Evolutionary conservation across 1,140 invertebrate genomes (phyloP), one percentile per base, ranked within the genome.

Genomic region (Brachionus manjavacas): DNA sequence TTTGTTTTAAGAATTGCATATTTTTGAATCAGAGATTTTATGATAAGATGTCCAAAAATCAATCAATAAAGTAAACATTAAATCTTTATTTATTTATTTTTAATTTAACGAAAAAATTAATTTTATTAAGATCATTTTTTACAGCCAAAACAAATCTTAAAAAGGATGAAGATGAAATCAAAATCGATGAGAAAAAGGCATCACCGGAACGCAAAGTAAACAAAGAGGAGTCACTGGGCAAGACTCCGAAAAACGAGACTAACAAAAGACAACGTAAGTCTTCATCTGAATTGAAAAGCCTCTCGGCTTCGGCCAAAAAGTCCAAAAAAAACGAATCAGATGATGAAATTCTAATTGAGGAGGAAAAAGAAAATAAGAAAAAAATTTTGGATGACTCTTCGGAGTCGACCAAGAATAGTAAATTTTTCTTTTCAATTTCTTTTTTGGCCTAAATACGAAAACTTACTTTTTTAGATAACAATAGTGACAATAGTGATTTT

Each of bases 11-110:
- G 78, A 80, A 80, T 80, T 80, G 35, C 64, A 46, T 64, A 64
- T 80, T 55, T 60, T 60, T 64, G 28, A 80, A 64, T 64, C 1
- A 16, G 35, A 60, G 31, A 60, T 14, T 25, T 80, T 60, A 23
- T 60, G 8, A 28, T 39, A 60, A 43, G 64, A 81, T 81, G 79
- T 64, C 52, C 25, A 81, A 81, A 81, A 81, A 81, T 81, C 79
- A 81, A 64, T 64, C 79, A 81, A 81, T 81, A 14, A 81, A 64
- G 79, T 81, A 81, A 25, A 35, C 4, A 3, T 41, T 80, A 60
- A n/a, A 20, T 55, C 31, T 35, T 8, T 39, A 55, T 12, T 55
- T 4, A 7, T 12, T 16, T n/a, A 16, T 9, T 52, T 28, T 55
- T n/a, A 6, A 39, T 60, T 31, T 35, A 52, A 25, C 28, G 14